Evolutionary conservation across 92 coral and sea anemone species (phyloP).

Genomic region (Isaurus tuberculatus): DNA sequence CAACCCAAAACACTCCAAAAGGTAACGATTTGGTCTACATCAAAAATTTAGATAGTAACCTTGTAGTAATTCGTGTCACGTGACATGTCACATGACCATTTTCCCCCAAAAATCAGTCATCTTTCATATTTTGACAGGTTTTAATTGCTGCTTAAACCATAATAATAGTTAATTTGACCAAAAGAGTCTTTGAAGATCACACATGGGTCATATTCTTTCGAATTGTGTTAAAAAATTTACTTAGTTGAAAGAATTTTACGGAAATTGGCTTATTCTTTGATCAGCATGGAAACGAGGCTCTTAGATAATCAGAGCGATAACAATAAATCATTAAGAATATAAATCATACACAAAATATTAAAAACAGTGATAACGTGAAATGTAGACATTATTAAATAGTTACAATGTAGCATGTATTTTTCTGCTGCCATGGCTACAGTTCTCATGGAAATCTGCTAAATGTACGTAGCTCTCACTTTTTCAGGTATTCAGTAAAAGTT

Average conservation of each 20-base stretch:
- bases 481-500: constrained; percentile 9
- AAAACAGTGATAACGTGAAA: no score
- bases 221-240: background rate
- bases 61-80: constrained; percentile 4
- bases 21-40: constrained; percentile 13
- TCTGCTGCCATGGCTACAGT: constrained; percentile 22
- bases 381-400: constrained; percentile 15
- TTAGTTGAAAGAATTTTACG: background rate
- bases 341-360: constrained; percentile 19
- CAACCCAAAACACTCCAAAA: constrained; percentile 12
- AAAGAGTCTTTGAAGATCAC: no score
- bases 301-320: background rate
- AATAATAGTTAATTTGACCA: background rate
- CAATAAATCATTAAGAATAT: constrained; percentile 19
- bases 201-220: no score
- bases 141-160: constrained; percentile 3
- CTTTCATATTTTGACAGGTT: no score
- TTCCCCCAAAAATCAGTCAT: no score
- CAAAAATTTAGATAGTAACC: constrained; percentile 9
- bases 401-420: constrained; percentile 13
- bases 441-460: constrained; percentile 4
- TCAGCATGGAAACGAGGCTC: constrained; percentile 21
- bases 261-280: no score
- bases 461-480: constrained; percentile 1
- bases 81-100: constrained; percentile 25